Percentiles rank a stretch among this genome's conserved stretches.
Evolutionary conservation across 2,113 vertebrate species (phyloP).

Genomic region (Eurypyga helias): DNA sequence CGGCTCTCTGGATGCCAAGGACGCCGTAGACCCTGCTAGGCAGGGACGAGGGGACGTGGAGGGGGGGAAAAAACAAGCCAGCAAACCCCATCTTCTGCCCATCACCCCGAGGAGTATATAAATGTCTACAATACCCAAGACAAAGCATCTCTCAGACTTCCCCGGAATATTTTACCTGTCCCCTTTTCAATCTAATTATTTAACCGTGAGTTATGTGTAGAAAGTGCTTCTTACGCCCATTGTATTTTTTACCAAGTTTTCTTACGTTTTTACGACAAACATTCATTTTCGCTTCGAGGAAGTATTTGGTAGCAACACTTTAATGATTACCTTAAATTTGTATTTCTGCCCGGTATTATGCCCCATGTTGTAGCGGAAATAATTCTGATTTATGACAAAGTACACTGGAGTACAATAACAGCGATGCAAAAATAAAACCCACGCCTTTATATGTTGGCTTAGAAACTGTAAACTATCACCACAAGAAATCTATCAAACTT

Average conservation of each 20-base stretch:
- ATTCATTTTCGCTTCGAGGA: constrained; percentile 35
- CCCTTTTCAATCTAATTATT: constrained; percentile 40
- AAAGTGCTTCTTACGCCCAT: constrained; percentile 15
- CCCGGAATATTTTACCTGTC: constrained; percentile 50
- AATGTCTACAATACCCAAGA: neutral
- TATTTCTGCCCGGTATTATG: constrained; percentile 54
- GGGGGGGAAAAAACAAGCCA: neutral
- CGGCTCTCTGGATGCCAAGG: neutral
- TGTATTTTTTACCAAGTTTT: constrained; percentile 45
- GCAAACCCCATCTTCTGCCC: neutral
- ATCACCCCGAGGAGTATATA: neutral
- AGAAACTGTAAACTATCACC: constrained; percentile 71
- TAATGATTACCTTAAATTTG: constrained; percentile 70
- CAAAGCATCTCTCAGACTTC: constrained; percentile 25
- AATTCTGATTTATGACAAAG: constrained; percentile 74
- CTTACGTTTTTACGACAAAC: constrained; percentile 18
- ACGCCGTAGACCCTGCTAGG: neutral
- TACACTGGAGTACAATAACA: constrained; percentile 69
- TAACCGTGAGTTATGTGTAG: constrained; percentile 35
- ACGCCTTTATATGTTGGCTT: constrained; percentile 68
- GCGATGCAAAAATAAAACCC: constrained; percentile 70
- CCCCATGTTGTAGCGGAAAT: constrained; percentile 66
- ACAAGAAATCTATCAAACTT: constrained; percentile 74
- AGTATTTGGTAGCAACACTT: constrained; percentile 48
- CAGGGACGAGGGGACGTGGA: neutral